A percentile compares a stretch with the other conserved stretches of the same genome.
phyloP scores from a whole-genome alignment of 1,140 invertebrate genomes.

The Brachionus manjavacas region DNA sequence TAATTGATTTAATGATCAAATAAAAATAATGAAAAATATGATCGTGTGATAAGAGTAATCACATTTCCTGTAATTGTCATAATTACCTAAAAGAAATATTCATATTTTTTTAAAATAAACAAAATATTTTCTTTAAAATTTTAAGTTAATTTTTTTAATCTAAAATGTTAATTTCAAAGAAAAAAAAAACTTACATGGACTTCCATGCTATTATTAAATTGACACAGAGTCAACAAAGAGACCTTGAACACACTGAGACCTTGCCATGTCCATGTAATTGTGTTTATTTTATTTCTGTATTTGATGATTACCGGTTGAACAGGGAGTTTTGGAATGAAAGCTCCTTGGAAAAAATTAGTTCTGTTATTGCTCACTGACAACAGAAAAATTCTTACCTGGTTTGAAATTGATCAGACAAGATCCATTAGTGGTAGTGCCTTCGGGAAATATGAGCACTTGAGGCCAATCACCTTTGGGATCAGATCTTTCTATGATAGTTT shows the following conservation, averaged over 20 bases:
- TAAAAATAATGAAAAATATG: too few relatives aligned
- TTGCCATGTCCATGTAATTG: slow-evolving; percentile 94
- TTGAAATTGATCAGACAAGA: slow-evolving; percentile 90
- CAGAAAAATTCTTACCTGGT: slow-evolving; percentile 65
- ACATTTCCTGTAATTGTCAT: too few relatives aligned
- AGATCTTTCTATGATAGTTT: slow-evolving; percentile 78
- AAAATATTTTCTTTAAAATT: too few relatives aligned
- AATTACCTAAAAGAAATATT: too few relatives aligned
- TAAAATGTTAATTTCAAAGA: too few relatives aligned
- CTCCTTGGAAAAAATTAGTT: slow-evolving; percentile 50
- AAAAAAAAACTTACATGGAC: slow-evolving; percentile 64
- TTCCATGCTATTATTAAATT: slow-evolving; percentile 81
- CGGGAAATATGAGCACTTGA: slow-evolving; percentile 89
- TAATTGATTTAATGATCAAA: too few relatives aligned
- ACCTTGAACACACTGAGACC: slow-evolving; percentile 82
- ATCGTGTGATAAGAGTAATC: too few relatives aligned
- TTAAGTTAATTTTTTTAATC: too few relatives aligned
- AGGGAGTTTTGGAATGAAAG: slow-evolving; percentile 78
- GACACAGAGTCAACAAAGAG: slow-evolving; percentile 81
- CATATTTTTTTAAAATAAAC: too few relatives aligned
- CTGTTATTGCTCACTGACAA: neutral
- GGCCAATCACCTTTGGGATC: slow-evolving; percentile 80
- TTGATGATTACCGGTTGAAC: slow-evolving; percentile 86
- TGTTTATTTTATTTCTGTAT: slow-evolving; percentile 84
- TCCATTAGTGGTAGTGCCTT: slow-evolving; percentile 90